Conservation (phyloP, 2,888 invertebrate species). For the Epinotia ramella region DNA sequence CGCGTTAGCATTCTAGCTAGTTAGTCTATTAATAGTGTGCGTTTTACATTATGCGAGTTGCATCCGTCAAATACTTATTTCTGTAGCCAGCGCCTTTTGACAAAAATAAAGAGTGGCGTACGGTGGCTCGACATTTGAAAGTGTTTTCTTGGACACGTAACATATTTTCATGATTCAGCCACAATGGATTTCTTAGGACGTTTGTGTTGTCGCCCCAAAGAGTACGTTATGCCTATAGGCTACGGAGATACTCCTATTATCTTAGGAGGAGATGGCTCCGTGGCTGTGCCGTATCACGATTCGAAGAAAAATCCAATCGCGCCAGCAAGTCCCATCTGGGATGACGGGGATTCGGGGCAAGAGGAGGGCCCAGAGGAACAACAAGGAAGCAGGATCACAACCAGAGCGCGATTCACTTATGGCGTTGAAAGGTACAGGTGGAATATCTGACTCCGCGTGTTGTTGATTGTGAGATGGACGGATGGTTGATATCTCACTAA, state of each 20-base stretch:
- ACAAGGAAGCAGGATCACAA: not conserved
- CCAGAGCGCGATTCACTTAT: constrained; percentile 10
- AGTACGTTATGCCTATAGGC: not conserved
- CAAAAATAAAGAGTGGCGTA: too few species aligned
- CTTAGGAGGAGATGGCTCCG: not conserved
- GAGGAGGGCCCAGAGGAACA: not conserved
- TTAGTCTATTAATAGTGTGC: too few species aligned
- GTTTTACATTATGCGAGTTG: too few species aligned
- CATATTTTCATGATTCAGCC: too few species aligned
- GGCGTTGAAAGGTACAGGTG: not conserved
- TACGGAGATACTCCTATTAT: not conserved
- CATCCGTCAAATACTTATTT: too few species aligned
- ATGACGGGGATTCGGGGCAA: not conserved
- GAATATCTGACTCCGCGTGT: not conserved
- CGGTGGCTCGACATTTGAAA: too few species aligned
- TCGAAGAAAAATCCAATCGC: not conserved
- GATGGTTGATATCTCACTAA: too few species aligned
- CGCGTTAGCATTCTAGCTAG: not conserved
- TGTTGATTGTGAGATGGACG: too few species aligned
- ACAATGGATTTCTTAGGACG: not conserved
- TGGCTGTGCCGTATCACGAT: not conserved
- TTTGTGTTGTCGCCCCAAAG: constrained; percentile 2
- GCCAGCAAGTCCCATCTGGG: not conserved
- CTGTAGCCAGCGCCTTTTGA: too few species aligned
- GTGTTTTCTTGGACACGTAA: too few species aligned